These are phyloP conservation scores for Cactoblastis cactorum DNA, from an alignment of 2,888 invertebrate species.

Conservation along the genomic window DNA sequence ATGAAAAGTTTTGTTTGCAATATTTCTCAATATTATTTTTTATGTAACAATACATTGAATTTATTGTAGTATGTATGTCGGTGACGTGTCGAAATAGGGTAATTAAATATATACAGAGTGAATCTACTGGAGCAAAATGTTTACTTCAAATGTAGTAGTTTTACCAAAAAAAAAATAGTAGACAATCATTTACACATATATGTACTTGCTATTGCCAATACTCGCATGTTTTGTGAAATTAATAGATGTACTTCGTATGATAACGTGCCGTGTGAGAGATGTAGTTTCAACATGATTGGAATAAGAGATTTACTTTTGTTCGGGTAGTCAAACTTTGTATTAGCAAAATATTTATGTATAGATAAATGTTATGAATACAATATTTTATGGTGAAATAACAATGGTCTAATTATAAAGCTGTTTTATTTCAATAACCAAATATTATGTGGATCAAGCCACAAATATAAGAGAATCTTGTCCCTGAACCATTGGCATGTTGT, in stretches of 20 bases:
- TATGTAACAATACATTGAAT: conserved; percentile 7
- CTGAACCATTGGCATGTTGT: no score
- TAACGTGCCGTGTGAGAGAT: background rate
- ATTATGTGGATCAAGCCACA: no score
- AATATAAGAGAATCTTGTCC: no score
- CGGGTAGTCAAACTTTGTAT: background rate
- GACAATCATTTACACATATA: no score
- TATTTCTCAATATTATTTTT: conserved; percentile 20
- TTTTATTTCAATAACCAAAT: background rate
- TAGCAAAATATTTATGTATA: conserved; percentile 11
- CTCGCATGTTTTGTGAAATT: no score
- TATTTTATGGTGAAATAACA: background rate
- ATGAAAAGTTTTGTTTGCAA: conserved; percentile 30
- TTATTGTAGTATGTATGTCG: background rate
- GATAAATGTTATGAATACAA: conserved; percentile 8
- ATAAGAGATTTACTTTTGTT: background rate
- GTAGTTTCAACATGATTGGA: background rate
- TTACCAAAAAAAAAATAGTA: no score
- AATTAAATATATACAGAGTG: no score
- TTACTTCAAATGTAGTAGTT: background rate
- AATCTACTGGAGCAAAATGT: background rate
- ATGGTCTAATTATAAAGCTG: background rate
- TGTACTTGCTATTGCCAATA: no score
- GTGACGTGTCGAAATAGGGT: background rate
- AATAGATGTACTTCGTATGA: no score